Evolutionary conservation across 2,888 invertebrate genomes (phyloP).

Genomic region (Nephrotoma appendiculata): DNA sequence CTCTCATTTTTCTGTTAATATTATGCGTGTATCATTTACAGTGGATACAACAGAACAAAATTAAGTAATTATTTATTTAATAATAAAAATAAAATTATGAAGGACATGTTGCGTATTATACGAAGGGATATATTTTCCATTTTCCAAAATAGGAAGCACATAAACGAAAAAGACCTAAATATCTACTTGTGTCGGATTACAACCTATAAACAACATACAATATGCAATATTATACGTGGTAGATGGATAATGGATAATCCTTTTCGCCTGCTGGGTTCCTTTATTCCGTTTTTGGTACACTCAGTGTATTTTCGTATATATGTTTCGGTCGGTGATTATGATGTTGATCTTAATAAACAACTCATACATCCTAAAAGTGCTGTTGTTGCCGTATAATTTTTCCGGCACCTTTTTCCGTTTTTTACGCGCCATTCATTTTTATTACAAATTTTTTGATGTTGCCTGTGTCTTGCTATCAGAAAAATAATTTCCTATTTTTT

Average conservation of each 20-base stretch:
- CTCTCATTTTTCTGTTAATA: neutral
- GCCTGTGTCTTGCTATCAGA: neutral
- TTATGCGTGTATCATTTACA: neutral
- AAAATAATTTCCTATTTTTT: neutral
- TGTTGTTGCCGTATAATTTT: neutral
- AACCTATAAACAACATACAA: neutral
- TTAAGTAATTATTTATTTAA: neutral
- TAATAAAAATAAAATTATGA: neutral
- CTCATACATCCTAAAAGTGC: neutral
- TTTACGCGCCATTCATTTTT: neutral
- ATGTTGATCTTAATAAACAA: neutral
- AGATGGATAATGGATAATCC: neutral
- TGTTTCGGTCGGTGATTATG: neutral
- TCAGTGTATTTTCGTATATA: neutral
- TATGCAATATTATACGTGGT: neutral
- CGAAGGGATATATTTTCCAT: neutral
- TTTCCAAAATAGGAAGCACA: neutral
- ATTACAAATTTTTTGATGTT: neutral
- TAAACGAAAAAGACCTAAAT: neutral
- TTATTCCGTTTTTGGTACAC: neutral
- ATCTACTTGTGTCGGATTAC: neutral
- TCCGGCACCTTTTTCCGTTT: neutral
- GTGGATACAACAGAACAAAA: neutral
- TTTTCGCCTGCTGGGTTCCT: neutral
- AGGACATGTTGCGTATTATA: neutral